Percentiles rank a stretch among this genome's conserved stretches.
Evolutionary conservation across 1,140 invertebrate genomes (phyloP).

Genomic region (Cydia fagiglandana): DNA sequence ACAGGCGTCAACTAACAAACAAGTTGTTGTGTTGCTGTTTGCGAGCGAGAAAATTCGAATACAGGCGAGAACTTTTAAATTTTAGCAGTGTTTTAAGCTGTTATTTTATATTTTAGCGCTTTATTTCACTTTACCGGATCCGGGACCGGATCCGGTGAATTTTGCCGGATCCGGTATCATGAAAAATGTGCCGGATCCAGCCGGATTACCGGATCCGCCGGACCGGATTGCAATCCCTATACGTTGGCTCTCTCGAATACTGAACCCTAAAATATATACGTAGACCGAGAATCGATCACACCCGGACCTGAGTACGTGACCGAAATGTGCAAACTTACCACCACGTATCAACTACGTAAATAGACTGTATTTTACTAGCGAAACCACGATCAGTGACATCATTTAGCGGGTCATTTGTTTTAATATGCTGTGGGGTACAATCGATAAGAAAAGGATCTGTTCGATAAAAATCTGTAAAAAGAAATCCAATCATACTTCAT

Average conservation of each 20-base stretch:
- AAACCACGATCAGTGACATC: constrained; percentile 28
- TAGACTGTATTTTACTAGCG: constrained; percentile 17
- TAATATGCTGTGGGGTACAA: constrained; percentile 24
- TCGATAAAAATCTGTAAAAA: not conserved
- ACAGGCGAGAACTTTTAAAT: too few species aligned
- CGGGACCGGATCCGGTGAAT: too few species aligned
- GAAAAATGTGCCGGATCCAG: too few species aligned
- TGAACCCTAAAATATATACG: not conserved
- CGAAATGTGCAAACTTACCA: constrained; percentile 25
- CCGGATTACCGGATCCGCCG: too few species aligned
- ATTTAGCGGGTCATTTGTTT: constrained; percentile 31
- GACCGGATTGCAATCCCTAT: too few species aligned
- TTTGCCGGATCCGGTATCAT: too few species aligned
- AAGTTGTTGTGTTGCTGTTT: too few species aligned
- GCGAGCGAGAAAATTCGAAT: too few species aligned
- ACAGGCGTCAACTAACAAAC: too few species aligned
- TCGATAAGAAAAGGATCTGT: constrained; percentile 24
- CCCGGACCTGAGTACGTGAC: constrained; percentile 29
- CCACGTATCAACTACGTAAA: constrained; percentile 30
- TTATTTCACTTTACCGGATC: too few species aligned
- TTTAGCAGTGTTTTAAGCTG: too few species aligned
- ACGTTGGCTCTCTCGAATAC: not conserved
- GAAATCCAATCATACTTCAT: not conserved
- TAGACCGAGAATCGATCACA: constrained; percentile 20
- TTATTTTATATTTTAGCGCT: too few species aligned